Evolutionary conservation across 2,888 invertebrate species (phyloP).

Genomic region (Octodonta nipae): DNA sequence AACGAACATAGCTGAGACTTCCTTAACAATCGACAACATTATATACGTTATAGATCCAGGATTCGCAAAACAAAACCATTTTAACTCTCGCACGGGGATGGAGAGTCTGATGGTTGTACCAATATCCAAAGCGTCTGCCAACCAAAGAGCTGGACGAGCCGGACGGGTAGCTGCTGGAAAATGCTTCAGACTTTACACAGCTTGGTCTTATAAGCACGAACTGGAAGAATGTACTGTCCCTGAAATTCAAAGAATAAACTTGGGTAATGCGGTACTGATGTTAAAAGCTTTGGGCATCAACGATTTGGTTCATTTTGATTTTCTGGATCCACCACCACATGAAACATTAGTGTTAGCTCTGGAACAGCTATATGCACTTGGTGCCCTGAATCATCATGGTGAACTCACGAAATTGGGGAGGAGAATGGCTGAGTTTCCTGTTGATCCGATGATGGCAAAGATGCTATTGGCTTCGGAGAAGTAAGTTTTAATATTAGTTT

Average conservation of each 20-base stretch:
- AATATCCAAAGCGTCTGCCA: conserved; percentile 94
- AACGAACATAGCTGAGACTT: conserved; percentile 98
- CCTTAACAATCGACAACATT: conserved; percentile 96
- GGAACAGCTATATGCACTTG: conserved; percentile 93
- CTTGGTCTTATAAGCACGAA: conserved; percentile 97
- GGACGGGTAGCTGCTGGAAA: conserved; percentile 94
- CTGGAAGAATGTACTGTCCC: conserved; percentile 96
- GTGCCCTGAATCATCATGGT: conserved; percentile 93
- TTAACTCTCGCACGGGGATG: conserved; percentile 95
- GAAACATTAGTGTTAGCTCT: conserved; percentile 72
- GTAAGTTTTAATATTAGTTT: conserved; percentile 39
- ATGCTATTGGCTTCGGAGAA: conserved; percentile 95
- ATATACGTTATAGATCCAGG: conserved; percentile 99
- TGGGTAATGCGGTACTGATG: conserved; percentile 91
- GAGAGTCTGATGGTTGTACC: conserved; percentile 97
- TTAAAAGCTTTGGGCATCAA: conserved; percentile 94
- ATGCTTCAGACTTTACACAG: conserved; percentile 94
- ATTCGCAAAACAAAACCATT: conserved; percentile 97
- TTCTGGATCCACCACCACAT: conserved; percentile 93
- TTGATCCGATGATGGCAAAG: conserved; percentile 98
- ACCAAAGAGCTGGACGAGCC: conserved; percentile 91
- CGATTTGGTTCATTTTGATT: conserved; percentile 95
- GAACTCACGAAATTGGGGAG: conserved; percentile 93
- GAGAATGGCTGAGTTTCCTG: conserved; percentile 97
- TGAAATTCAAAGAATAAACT: conserved; percentile 95